Conservation (phyloP, 2,888 invertebrate species). For the Caenorhabditis sp. region DNA sequence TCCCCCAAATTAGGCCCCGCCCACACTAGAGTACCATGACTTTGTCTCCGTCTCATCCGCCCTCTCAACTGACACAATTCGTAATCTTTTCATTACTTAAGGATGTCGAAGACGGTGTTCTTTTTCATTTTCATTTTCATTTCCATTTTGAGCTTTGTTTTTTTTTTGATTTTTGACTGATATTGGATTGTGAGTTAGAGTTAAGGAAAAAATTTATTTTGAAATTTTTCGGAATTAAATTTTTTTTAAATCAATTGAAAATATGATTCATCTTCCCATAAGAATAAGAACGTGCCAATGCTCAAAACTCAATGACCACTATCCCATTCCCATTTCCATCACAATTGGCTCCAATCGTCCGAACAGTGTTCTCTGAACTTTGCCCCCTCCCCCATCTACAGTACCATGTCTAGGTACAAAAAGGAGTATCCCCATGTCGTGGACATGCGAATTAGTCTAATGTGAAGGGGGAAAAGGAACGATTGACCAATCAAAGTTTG, state of each 20-base stretch:
- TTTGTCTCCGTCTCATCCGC: conserved; percentile 19
- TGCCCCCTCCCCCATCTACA: neutral
- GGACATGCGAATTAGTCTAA: conserved; percentile 2
- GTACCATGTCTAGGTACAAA: neutral
- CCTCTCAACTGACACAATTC: neutral
- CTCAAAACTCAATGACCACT: neutral
- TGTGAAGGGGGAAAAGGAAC: neutral
- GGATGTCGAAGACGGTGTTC: neutral
- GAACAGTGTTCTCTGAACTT: neutral
- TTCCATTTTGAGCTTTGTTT: too few species aligned
- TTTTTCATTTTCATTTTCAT: neutral
- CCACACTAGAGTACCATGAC: conserved; percentile 41
- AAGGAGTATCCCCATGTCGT: neutral
- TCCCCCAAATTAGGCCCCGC: conserved; percentile 24
- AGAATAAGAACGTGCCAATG: neutral
- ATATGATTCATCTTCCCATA: too few species aligned
- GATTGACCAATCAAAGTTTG: conserved; percentile 39
- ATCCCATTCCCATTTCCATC: neutral
- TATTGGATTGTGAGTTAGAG: too few species aligned
- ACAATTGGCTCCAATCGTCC: neutral
- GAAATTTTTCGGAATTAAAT: too few species aligned
- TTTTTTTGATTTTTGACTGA: too few species aligned
- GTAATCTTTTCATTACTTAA: neutral
- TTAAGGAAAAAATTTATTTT: too few species aligned
- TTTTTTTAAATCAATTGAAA: too few species aligned